A percentile compares a stretch with the other conserved stretches of the same genome.
Conservation (phyloP, 2,888 invertebrate genomes). For the Neoitamus cyanurus region DNA sequence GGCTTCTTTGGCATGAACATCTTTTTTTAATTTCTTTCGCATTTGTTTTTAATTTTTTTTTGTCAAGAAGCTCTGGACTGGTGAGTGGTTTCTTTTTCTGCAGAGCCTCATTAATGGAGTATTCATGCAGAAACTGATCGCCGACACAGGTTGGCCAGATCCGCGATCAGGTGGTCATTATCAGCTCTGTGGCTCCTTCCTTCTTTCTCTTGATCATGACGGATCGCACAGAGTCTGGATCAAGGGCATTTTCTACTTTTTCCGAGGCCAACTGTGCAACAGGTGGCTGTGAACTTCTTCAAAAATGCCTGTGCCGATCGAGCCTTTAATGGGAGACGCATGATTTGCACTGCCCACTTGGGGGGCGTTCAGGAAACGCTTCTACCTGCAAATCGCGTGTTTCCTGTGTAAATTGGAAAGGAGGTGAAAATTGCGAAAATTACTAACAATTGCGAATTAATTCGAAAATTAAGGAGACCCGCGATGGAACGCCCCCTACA, state of each 20-base stretch:
- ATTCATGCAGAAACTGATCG: slow-evolving; percentile 6
- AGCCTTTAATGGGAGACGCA: background rate
- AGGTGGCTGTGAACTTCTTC: background rate
- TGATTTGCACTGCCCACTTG: background rate
- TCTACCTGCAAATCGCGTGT: background rate
- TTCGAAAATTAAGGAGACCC: background rate
- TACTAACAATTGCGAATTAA: background rate
- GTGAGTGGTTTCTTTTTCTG: background rate
- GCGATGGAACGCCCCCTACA: background rate
- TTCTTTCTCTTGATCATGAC: background rate
- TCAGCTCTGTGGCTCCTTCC: background rate
- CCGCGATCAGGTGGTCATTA: background rate
- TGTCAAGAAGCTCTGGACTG: background rate
- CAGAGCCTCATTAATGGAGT: background rate
- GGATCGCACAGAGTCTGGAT: background rate
- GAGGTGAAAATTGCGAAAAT: slow-evolving; percentile 30
- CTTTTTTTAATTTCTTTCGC: background rate
- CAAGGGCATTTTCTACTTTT: background rate
- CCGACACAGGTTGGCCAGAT: background rate
- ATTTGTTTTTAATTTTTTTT: background rate
- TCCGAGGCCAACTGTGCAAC: background rate
- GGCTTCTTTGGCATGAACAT: background rate
- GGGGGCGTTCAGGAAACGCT: background rate
- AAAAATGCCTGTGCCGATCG: background rate
- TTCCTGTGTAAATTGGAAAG: slow-evolving; percentile 10